phyloP scores from a whole-genome alignment of 1,140 invertebrate species.

The Polypedilum pembai region DNA sequence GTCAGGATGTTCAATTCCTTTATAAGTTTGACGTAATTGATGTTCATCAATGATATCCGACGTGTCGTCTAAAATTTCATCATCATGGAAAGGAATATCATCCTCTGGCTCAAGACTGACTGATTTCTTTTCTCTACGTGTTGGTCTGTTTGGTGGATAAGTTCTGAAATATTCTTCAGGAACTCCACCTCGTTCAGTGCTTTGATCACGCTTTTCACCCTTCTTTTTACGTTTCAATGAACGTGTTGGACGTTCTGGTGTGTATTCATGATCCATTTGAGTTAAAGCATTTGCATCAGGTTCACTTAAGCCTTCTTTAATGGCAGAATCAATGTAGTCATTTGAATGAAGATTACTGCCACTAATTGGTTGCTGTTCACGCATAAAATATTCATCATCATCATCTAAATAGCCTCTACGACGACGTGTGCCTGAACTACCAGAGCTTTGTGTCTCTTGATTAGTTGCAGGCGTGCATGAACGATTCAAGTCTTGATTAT shows the following conservation, averaged over 20 bases:
- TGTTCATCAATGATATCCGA: slow-evolving; percentile 30
- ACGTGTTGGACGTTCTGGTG: not conserved
- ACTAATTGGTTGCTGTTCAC: slow-evolving; percentile 55
- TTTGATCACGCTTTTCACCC: not conserved
- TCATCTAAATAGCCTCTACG: slow-evolving; percentile 63
- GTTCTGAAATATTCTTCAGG: slow-evolving; percentile 36
- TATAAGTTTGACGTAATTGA: slow-evolving; percentile 40
- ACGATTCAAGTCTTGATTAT: not conserved
- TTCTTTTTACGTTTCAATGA: slow-evolving; percentile 27
- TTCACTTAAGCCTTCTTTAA: slow-evolving; percentile 65
- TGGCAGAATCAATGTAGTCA: slow-evolving; percentile 65
- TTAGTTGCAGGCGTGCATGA: slow-evolving; percentile 24
- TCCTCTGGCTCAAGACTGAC: slow-evolving; percentile 42
- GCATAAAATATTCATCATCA: slow-evolving; percentile 74
- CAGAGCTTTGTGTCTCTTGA: slow-evolving; percentile 42
- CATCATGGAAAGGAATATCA: slow-evolving; percentile 43
- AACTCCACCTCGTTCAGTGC: slow-evolving; percentile 37
- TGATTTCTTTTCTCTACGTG: slow-evolving; percentile 35
- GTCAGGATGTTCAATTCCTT: slow-evolving; percentile 46
- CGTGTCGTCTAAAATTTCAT: slow-evolving; percentile 34
- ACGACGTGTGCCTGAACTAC: slow-evolving; percentile 44
- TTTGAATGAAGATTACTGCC: slow-evolving; percentile 62
- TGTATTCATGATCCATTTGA: slow-evolving; percentile 41
- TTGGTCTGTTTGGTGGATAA: slow-evolving; percentile 36
- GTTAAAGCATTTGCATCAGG: slow-evolving; percentile 53